A percentile compares a stretch with the other conserved stretches of the same genome.
These are phyloP conservation scores for Chrysolina haemoptera DNA, from an alignment of 2,888 invertebrate genomes.

Conservation along the genomic window DNA sequence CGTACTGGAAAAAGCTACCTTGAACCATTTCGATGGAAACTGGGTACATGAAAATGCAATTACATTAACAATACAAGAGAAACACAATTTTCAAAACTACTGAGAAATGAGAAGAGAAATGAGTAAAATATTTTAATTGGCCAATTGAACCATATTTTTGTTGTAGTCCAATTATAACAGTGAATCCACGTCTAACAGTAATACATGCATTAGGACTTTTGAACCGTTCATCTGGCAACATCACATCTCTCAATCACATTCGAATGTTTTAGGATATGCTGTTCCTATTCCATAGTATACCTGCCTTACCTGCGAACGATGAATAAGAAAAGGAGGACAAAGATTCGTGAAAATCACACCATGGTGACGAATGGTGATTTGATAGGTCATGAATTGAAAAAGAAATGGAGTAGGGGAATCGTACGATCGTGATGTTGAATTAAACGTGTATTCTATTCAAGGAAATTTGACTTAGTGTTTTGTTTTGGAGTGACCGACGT, in stretches of 20 bases:
- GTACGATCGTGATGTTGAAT: constrained; percentile 14
- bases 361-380: constrained; percentile 7
- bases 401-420: constrained; percentile 3
- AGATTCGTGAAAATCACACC: constrained; percentile 21
- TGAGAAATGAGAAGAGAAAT: no score
- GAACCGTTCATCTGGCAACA: neutral
- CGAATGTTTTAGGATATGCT: neutral
- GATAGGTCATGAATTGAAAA: constrained; percentile 5
- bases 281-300: constrained; percentile 4
- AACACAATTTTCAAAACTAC: no score
- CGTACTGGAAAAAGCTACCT: no score
- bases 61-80: no score
- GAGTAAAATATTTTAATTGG: no score
- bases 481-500: neutral
- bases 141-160: no score
- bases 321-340: neutral
- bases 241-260: neutral
- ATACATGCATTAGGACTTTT: neutral
- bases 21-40: no score
- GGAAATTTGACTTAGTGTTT: neutral
- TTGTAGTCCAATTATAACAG: no score
- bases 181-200: neutral
- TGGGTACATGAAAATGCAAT: no score
- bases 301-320: constrained; percentile 1
- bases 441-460: neutral